phyloP scores from a whole-genome alignment of 1,140 invertebrate genomes.

The Cyrtorhinus lividipennis region DNA sequence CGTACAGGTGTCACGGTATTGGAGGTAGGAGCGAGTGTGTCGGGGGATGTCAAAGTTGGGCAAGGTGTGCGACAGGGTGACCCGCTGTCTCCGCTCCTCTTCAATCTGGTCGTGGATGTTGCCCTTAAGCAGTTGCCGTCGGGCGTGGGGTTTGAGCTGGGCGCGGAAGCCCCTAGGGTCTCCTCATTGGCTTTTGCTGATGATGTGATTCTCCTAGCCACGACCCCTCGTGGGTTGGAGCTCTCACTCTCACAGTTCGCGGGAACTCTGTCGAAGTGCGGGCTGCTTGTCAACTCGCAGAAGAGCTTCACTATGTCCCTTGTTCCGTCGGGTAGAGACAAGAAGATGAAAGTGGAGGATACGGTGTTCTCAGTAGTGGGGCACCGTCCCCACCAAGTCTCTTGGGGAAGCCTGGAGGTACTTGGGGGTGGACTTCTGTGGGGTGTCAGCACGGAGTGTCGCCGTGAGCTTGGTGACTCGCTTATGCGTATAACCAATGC shows the following conservation, averaged over 20 bases:
- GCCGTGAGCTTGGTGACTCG: no score
- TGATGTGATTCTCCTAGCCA: slow-evolving; percentile 14
- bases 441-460: no score
- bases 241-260: background rate
- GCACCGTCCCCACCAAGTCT: no score
- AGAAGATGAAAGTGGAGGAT: no score
- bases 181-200: slow-evolving; percentile 18
- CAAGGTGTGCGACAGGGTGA: slow-evolving; percentile 31
- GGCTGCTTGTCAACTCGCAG: background rate
- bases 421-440: no score
- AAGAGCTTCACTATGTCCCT: background rate
- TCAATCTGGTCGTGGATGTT: slow-evolving; percentile 28
- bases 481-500: no score
- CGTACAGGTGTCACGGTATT: background rate
- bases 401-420: no score
- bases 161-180: background rate
- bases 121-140: slow-evolving; percentile 15
- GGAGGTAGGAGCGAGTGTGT: background rate
- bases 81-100: slow-evolving; percentile 27
- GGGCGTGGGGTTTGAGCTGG: background rate
- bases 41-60: no score
- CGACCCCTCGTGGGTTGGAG: background rate
- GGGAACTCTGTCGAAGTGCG: background rate
- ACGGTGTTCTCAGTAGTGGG: no score
- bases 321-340: background rate